phyloP scores from a whole-genome alignment of 2,797 vertebrate genomes.

The Tadarida brasiliensis region DNA sequence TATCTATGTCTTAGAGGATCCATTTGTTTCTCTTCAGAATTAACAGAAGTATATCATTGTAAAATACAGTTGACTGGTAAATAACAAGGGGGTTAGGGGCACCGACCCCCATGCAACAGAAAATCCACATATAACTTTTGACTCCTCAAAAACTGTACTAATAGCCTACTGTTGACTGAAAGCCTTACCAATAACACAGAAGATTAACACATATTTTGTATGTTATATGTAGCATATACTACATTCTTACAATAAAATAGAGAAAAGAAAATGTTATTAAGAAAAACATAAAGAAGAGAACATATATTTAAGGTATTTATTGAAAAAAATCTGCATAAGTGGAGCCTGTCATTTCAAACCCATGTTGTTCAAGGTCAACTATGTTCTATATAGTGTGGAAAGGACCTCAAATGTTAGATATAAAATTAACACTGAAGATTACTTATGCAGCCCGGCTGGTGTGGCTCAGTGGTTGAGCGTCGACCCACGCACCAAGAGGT shows the following conservation, averaged over 20 bases:
- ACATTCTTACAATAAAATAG: not conserved
- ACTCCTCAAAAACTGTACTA: not conserved
- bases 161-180: not conserved
- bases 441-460: not conserved
- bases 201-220: not conserved
- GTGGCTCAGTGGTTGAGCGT: too few relatives aligned
- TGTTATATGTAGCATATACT: not conserved
- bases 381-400: not conserved
- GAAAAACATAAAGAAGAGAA: not conserved
- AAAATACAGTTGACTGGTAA: not conserved
- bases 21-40: not conserved
- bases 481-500: too few relatives aligned
- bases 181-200: not conserved
- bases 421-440: not conserved
- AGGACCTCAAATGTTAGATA: not conserved
- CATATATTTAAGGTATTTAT: not conserved
- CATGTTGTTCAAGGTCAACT: not conserved
- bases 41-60: not conserved
- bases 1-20: not conserved
- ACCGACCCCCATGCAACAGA: too few relatives aligned
- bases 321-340: not conserved
- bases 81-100: not conserved
- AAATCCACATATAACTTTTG: not conserved
- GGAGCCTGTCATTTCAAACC: not conserved
- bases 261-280: not conserved